Evolutionary conservation across 2,797 vertebrate genomes (phyloP), one percentile per base, ranked within the genome.

Genomic region (Pseudotriccus pelzelni): DNA sequence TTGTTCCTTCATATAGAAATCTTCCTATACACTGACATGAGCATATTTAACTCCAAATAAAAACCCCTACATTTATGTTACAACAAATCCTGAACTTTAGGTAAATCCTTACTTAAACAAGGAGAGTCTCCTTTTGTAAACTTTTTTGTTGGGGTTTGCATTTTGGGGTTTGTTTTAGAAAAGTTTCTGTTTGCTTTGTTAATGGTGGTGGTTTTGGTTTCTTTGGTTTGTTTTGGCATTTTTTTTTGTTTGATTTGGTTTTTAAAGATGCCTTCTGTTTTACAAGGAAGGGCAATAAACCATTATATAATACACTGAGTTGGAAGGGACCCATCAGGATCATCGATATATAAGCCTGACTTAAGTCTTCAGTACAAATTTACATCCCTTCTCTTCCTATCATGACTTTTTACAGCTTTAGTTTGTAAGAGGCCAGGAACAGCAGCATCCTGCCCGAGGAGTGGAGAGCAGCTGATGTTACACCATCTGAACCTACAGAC

Each of bases 391-490:
- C 12, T 25, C 43, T 53, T 18, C 62, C 34, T 73, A 0, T 32
- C 28, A 53, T 0, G 4, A 43, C 34, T 50, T 93, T 75, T 88
- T 15, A 34, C 39, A 87, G 32, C 7, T 78, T 93, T 44, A 32
- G 14, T 47, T 49, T 86, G 30, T 32, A 62, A 50, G 27, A 27
- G 41, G 56, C 22, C 55, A 84, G 37, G 5, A 4, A 37, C 9
- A 74, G 68, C 28, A 43, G 55, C 60, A 62, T 56, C 50, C 58
- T 55, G 53, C 43, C n/a, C 0, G 0, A 53, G 0, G 0, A 63
- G 43, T 0, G 6, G 32, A 52, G n/a, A 21, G 36, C 5, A 73
- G 43, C 58, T 82, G 77, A 70, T 30, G 36, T 37, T 83, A 46
- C 17, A 64, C 32, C 3, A 1, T 3, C 52, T 36, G 28, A 86